These are phyloP conservation scores for Sternotherus odoratus DNA, from an alignment of 2,797 vertebrate genomes.

Conservation along the genomic window DNA sequence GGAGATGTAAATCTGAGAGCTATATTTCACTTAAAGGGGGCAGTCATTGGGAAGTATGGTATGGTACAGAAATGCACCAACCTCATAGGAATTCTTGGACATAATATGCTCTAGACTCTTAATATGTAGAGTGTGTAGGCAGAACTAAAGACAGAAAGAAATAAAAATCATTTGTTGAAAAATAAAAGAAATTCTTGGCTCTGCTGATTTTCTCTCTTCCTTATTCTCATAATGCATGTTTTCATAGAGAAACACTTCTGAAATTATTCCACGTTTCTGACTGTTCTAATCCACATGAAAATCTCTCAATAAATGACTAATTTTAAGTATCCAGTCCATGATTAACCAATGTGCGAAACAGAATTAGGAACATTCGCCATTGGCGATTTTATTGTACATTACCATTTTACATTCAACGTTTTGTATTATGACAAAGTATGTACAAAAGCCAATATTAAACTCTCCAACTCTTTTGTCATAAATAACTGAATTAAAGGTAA, in stretches of 20 bases:
- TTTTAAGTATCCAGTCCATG: neutral
- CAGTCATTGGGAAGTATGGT: neutral
- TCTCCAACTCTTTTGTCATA: neutral
- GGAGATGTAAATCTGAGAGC: neutral
- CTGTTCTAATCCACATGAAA: neutral
- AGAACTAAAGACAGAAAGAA: neutral
- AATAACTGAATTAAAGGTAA: neutral
- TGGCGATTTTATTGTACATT: constrained; percentile 32
- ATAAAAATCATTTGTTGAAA: neutral
- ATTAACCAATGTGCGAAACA: neutral
- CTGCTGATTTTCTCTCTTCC: neutral
- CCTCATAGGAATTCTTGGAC: neutral
- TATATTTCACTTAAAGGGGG: neutral
- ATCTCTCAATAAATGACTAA: neutral
- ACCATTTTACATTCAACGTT: neutral
- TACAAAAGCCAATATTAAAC: constrained; percentile 34
- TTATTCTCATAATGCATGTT: neutral
- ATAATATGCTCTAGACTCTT: neutral
- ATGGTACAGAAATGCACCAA: neutral
- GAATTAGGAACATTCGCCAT: neutral
- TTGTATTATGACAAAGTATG: neutral
- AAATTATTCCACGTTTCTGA: neutral
- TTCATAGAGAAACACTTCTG: neutral
- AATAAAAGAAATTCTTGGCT: neutral
- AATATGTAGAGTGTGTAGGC: neutral